Conservation (phyloP, 2,888 invertebrate genomes). For the Molorchus minor region DNA sequence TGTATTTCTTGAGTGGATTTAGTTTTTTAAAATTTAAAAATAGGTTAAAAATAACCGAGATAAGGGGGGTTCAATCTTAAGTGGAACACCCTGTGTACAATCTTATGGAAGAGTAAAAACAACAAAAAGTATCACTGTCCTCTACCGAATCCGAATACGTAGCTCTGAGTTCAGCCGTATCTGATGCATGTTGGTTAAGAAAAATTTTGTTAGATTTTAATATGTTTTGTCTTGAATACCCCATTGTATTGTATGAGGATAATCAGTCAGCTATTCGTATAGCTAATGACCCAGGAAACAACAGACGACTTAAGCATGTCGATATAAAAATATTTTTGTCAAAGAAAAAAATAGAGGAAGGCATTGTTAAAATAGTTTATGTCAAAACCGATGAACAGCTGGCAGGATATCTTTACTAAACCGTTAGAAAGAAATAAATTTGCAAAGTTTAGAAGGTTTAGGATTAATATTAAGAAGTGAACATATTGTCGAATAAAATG, state of each 20-base stretch:
- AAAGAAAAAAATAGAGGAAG: constrained; percentile 28
- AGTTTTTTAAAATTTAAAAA: no score
- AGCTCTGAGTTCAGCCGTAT: constrained; percentile 3
- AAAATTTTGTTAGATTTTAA: constrained; percentile 3
- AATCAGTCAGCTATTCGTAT: constrained; percentile 29
- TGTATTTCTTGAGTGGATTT: no score
- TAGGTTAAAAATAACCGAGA: no score
- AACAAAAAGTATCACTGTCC: no score
- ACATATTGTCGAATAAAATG: no score
- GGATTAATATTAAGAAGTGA: constrained; percentile 8
- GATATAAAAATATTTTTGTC: constrained; percentile 32
- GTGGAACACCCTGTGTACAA: no score
- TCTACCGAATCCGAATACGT: constrained; percentile 7
- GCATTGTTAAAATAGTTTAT: constrained; percentile 22
- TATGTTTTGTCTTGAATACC: no score
- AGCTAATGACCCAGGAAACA: constrained; percentile 30
- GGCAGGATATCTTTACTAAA: no score
- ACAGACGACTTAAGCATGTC: constrained; percentile 31
- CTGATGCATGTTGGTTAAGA: constrained; percentile 12
- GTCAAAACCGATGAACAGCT: constrained; percentile 31
- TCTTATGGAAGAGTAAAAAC: no score
- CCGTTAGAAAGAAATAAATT: constrained; percentile 29
- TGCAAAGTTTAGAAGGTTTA: constrained; percentile 15
- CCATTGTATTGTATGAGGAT: constrained; percentile 34
- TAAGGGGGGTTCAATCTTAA: no score